Evolutionary conservation across 2,888 invertebrate genomes (phyloP).

Genomic region (Drepana falcataria): DNA sequence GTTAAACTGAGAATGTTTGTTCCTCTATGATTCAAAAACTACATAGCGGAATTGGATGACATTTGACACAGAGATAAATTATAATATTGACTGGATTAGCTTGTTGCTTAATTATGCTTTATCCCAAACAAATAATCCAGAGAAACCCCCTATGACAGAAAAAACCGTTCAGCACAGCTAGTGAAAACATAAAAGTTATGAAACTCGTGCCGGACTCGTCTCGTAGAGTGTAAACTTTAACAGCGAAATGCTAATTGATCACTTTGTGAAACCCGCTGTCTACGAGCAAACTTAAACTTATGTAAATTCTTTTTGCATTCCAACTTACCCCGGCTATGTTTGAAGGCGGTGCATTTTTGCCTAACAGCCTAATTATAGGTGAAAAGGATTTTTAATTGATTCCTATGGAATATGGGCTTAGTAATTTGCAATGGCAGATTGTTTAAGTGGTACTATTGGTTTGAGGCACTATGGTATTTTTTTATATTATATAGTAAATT

Average conservation of each 20-base stretch:
- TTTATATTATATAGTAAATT: too few relatives aligned
- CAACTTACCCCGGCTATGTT: conserved; percentile 16
- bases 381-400: background rate
- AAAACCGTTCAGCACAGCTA: background rate
- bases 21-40: too few relatives aligned
- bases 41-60: too few relatives aligned
- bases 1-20: too few relatives aligned
- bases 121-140: too few relatives aligned
- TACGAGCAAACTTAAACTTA: conserved; percentile 39
- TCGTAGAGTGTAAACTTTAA: conserved; percentile 6
- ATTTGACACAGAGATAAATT: too few relatives aligned
- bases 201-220: background rate
- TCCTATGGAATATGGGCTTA: background rate
- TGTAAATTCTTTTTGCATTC: conserved; percentile 58
- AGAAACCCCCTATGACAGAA: too few relatives aligned
- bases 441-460: too few relatives aligned
- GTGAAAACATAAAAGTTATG: background rate
- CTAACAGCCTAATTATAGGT: conserved; percentile 11
- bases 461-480: too few relatives aligned
- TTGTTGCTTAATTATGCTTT: too few relatives aligned
- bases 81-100: too few relatives aligned
- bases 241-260: conserved; percentile 64
- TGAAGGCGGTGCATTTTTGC: conserved; percentile 12
- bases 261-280: conserved; percentile 49
- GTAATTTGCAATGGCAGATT: too few relatives aligned